phyloP scores from a whole-genome alignment of 2,113 vertebrate genomes.

The Morone saxatilis region DNA sequence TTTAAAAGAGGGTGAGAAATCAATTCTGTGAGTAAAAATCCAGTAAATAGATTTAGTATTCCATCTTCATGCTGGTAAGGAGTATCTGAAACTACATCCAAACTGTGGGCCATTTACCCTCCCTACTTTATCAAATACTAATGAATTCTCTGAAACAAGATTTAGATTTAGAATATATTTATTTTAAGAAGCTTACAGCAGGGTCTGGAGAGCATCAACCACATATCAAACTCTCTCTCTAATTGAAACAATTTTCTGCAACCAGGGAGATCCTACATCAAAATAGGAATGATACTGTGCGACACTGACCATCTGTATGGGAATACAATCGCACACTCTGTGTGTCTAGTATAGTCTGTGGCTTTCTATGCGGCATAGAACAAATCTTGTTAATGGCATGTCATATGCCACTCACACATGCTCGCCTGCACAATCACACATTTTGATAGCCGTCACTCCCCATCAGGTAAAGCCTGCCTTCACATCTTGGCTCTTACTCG shows the following conservation, averaged over 20 bases:
- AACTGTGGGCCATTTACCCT: not conserved
- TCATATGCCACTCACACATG: slow-evolving; percentile 17
- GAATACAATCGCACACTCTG: slow-evolving; percentile 26
- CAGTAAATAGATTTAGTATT: not conserved
- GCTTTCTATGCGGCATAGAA: not conserved
- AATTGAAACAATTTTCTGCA: slow-evolving; percentile 15
- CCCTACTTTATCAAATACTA: slow-evolving; percentile 7
- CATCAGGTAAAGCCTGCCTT: slow-evolving; percentile 1
- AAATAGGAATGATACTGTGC: slow-evolving; percentile 2
- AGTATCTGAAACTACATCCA: slow-evolving; percentile 18
- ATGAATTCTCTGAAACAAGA: slow-evolving; percentile 24
- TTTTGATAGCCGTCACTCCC: slow-evolving; percentile 35
- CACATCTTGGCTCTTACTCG: slow-evolving; percentile 11
- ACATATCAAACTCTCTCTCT: not conserved
- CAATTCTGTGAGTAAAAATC: not conserved
- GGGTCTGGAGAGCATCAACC: not conserved
- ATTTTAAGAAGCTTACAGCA: not conserved
- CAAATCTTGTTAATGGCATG: slow-evolving; percentile 32
- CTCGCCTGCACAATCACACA: slow-evolving; percentile 4
- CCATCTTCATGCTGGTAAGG: not conserved
- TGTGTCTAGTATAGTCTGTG: slow-evolving; percentile 9
- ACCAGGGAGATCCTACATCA: not conserved
- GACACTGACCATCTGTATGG: slow-evolving; percentile 32
- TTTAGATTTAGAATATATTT: not conserved
- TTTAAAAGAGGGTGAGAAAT: not conserved